Conservation (phyloP, 2,888 invertebrate species). For the Caenorhabditis japonica region DNA sequence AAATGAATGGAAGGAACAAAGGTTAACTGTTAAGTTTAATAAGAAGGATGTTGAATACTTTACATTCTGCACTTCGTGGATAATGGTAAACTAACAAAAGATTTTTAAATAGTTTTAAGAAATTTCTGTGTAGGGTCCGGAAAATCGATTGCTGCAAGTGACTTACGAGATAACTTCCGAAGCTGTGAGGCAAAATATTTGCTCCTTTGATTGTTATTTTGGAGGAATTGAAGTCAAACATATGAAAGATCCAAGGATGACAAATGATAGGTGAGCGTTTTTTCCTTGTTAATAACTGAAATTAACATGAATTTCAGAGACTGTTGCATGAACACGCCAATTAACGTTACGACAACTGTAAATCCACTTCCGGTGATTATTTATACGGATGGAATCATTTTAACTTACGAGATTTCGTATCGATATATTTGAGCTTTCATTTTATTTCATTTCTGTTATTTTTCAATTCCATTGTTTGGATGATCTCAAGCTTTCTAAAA, state of each 20-base stretch:
- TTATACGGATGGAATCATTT: slow-evolving; percentile 34
- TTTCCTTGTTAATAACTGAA: background rate
- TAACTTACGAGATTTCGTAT: slow-evolving; percentile 39
- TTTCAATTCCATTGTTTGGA: background rate
- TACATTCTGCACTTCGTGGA: slow-evolving; percentile 51
- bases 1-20: slow-evolving; percentile 37
- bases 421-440: slow-evolving; percentile 22
- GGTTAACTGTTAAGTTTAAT: slow-evolving; percentile 37
- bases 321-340: slow-evolving; percentile 43
- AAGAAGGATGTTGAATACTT: slow-evolving; percentile 48
- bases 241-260: slow-evolving; percentile 48
- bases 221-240: slow-evolving; percentile 54
- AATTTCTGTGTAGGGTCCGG: slow-evolving; percentile 26
- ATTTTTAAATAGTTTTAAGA: no score
- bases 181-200: slow-evolving; percentile 27
- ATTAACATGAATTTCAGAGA: slow-evolving; percentile 26
- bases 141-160: slow-evolving; percentile 26
- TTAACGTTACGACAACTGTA: slow-evolving; percentile 44
- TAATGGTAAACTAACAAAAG: slow-evolving; percentile 15
- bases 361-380: slow-evolving; percentile 53
- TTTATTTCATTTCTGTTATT: slow-evolving; percentile 13
- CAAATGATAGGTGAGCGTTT: slow-evolving; percentile 45
- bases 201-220: slow-evolving; percentile 51
- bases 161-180: slow-evolving; percentile 45
- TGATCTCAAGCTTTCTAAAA: slow-evolving; percentile 23